Evolutionary conservation across 1,140 invertebrate genomes (phyloP).

Genomic region (Aethina tumida): DNA sequence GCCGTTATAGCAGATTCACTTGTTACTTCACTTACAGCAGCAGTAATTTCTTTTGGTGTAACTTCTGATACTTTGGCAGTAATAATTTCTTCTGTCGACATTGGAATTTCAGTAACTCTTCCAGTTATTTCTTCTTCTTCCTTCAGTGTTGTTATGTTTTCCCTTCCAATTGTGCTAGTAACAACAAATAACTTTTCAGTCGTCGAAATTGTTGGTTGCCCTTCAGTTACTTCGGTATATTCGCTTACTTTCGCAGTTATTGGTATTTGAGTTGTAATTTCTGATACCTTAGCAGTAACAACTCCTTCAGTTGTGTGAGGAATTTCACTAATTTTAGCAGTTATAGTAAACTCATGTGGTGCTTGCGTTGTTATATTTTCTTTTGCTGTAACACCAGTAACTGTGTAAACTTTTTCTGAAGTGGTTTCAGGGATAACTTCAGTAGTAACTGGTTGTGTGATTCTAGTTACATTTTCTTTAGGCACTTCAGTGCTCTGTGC

Average conservation of each 20-base stretch:
- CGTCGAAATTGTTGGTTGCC: slow-evolving; percentile 30
- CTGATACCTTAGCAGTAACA: too few species aligned
- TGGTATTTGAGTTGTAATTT: neutral
- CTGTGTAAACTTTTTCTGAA: slow-evolving; percentile 3
- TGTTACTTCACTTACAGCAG: neutral
- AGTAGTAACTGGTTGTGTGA: too few species aligned
- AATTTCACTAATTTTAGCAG: too few species aligned
- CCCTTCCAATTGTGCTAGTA: slow-evolving; percentile 19
- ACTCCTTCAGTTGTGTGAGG: too few species aligned
- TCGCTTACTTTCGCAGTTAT: neutral
- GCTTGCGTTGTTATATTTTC: neutral
- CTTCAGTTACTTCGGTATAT: slow-evolving; percentile 21
- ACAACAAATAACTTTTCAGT: slow-evolving; percentile 40
- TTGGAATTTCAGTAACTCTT: slow-evolving; percentile 2
- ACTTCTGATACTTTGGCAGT: slow-evolving; percentile 5
- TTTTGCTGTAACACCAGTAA: slow-evolving; percentile 1
- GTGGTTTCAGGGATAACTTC: too few species aligned
- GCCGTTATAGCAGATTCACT: neutral
- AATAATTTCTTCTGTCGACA: slow-evolving; percentile 4
- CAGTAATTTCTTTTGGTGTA: neutral
- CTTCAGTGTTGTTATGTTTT: slow-evolving; percentile 11
- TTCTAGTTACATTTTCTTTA: too few species aligned
- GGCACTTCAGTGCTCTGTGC: too few species aligned
- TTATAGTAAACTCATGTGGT: too few species aligned
- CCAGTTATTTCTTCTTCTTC: neutral